Base-by-base conservation (phyloP, 2,888 invertebrate species). In the Artemia sinica region DNA sequence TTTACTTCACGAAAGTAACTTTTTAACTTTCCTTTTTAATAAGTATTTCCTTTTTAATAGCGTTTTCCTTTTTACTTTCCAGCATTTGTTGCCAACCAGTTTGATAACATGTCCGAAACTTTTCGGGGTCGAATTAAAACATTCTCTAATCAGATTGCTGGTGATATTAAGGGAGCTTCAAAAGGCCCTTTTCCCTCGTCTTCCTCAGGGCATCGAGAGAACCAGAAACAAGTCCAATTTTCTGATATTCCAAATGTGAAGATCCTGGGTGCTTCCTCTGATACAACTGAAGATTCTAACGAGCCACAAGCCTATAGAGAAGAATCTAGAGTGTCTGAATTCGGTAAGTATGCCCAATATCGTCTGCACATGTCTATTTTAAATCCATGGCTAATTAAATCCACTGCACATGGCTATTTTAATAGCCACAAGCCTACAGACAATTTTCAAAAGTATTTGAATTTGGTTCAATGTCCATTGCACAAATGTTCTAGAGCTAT, bases 231-330 rank as follows among this genome's bases (percentile, higher is more conserved):
- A 68, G 66, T 69, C 70, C 48, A 68, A 68, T 50, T 63, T 52
- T 49, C 66, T 66, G 10, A 66, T 68, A 18, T 50, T 66, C 68
- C 65, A 66, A 68, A 49, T 69, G 66, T 69, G 67, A n/a, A 48
- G 12, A 12, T 65, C 69, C 41, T 51, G 66, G 52, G 65, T 63
- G 49, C 66, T 14, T 12, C 70, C 11, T 41, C 69, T 14, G 68
- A 66, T 51, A 28, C 67, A 28, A 69, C 69, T 41, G 28, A 65
- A n/a, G 79, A 79, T 71, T 78, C 78, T 68, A 83, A 81, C 72
- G 84, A 80, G 69, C 78, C 85, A n/a, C 85, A 86, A 75, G 84
- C 84, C 13, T 86, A 85, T 76, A 80, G 85, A 71, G 86, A 86
- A 76, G 86, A 86, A 74, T 81, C 84, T n/a, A 81, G 86, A 74